A percentile compares a stretch with the other conserved stretches of the same genome.
phyloP scores from a whole-genome alignment of 2,797 vertebrate genomes.

The Mionectes olivaceus region DNA sequence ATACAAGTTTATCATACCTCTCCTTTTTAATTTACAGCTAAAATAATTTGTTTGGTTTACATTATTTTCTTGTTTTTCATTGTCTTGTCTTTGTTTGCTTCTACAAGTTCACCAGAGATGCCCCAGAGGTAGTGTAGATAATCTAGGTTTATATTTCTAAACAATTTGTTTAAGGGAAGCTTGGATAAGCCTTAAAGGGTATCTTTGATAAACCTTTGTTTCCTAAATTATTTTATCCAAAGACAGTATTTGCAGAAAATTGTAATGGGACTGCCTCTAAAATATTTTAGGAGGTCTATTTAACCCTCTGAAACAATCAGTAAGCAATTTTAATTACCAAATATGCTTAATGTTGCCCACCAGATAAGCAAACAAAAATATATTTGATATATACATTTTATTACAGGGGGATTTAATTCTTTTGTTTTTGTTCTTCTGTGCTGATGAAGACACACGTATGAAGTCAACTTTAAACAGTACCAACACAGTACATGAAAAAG shows the following conservation, averaged over 20 bases:
- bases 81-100: neutral
- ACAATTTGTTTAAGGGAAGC: neutral
- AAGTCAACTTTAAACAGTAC: neutral
- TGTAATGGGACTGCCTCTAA: neutral
- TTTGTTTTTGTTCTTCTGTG: neutral
- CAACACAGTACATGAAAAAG: accelerated
- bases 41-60: neutral
- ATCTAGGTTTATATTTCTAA: neutral
- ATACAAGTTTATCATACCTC: neutral
- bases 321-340: neutral
- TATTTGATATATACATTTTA: neutral
- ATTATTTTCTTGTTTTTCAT: neutral
- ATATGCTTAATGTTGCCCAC: neutral
- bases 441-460: accelerated
- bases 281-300: neutral
- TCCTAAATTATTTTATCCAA: neutral
- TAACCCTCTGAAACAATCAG: neutral
- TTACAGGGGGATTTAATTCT: accelerated
- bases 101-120: neutral
- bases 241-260: neutral
- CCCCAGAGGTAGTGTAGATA: neutral
- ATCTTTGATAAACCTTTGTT: neutral
- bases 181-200: neutral
- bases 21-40: neutral
- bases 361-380: neutral